Conservation (phyloP, 2,888 invertebrate species). For the Lottia scabra region DNA sequence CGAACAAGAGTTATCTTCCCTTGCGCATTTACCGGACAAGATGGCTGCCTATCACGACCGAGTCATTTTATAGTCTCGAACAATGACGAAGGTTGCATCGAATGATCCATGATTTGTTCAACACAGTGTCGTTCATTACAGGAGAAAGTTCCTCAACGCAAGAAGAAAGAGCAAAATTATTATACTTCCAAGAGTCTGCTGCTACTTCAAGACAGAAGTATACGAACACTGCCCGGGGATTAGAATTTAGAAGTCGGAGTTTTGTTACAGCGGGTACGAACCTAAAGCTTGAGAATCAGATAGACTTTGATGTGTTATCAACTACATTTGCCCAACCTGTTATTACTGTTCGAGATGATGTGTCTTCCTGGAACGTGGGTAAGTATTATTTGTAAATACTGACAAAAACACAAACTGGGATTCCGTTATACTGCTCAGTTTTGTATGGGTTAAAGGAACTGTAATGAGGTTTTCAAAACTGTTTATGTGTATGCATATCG, state of each 20-base stretch:
- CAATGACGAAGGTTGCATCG: too few species aligned
- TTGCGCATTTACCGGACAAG: too few species aligned
- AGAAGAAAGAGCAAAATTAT: background rate
- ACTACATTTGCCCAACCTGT: constrained; percentile 19
- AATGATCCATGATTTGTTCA: too few species aligned
- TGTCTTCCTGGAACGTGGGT: constrained; percentile 26
- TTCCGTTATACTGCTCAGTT: too few species aligned
- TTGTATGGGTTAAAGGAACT: too few species aligned
- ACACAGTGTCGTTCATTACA: background rate
- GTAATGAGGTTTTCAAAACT: too few species aligned
- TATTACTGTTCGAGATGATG: constrained; percentile 23
- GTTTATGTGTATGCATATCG: too few species aligned
- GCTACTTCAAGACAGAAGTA: background rate
- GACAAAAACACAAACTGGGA: too few species aligned
- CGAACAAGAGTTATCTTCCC: too few species aligned
- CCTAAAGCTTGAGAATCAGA: background rate
- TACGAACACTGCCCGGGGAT: background rate
- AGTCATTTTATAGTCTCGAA: too few species aligned
- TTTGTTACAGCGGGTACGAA: background rate
- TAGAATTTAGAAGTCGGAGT: background rate
- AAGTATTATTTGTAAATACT: too few species aligned
- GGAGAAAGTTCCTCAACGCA: background rate
- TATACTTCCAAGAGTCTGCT: background rate
- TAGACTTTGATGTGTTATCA: constrained; percentile 23
- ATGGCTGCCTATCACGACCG: too few species aligned